Base-by-base conservation (phyloP, 2,797 vertebrate species). In the Simalia tracyae region DNA sequence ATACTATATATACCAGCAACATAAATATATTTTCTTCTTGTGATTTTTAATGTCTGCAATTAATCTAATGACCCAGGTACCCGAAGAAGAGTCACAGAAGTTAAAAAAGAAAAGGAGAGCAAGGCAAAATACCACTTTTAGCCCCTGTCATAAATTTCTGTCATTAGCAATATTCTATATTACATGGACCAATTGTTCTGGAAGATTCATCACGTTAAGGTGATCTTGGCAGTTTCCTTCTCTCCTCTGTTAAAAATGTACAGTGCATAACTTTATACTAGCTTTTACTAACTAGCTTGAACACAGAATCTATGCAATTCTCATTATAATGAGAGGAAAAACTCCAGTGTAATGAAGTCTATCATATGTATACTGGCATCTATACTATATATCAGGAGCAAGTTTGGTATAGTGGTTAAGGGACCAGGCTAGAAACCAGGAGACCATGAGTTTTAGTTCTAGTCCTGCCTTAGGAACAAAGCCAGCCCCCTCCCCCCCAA, bases 21-120 rank as follows among this genome's bases (percentile, higher is more conserved):
- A 46, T 90, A 93, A 95, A 86, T 92, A 50, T 46, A 94, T 96
- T 92, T 17, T 19, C 7, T 59, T 91, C 15, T 50, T 92, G 59
- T 0, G 2, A 90, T 95, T 92, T 90, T 87, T 94, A 9, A 26
- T 94, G 90, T 59, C 89, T 81, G 42, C 36, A 91, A 24, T 93
- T 94, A 81, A 86, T 59, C 0, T 94, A 87, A n/a, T 31, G 46
- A 22, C 91, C 63, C 24, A 42, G 5, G 3, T 94, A 57, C 68
- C 9, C 7, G 24, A 50, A 6, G 64, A 81, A 92, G 11, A n/a
- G 88, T 14, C 26, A 56, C 15, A 72, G 36, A 81, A 81, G 17
- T 36, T 88, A 17, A 56, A 88, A 91, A 8, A 64, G 11, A 24
- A 56, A 46, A n/a, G 11, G 59, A 61, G 42, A 72, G 2, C 12